Conservation (phyloP, 2,113 vertebrate genomes). For the Lanius ludovicianus region DNA sequence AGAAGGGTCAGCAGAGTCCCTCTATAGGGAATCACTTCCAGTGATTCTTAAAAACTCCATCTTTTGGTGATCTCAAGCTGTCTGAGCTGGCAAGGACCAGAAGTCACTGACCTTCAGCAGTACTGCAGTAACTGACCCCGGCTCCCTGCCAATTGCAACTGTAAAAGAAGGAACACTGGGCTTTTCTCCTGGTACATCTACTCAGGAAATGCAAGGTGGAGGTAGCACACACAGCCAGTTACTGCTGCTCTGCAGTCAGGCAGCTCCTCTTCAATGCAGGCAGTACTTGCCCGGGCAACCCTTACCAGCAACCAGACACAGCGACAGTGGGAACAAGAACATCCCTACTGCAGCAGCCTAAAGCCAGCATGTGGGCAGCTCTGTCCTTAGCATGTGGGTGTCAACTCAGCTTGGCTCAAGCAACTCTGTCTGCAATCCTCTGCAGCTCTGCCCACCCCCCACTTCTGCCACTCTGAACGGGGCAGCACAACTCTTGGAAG, state of each 20-base stretch:
- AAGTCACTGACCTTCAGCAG: not conserved
- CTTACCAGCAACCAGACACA: not conserved
- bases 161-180: not conserved
- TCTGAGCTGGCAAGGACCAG: not conserved
- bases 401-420: not conserved
- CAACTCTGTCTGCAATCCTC: not conserved
- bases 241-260: not conserved
- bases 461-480: not conserved
- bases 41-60: not conserved
- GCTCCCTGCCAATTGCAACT: not conserved
- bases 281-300: not conserved
- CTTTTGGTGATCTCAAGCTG: not conserved
- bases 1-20: not conserved
- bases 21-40: not conserved
- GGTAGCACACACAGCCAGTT: not conserved
- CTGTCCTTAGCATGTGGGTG: not conserved
- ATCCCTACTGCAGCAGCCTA: not conserved
- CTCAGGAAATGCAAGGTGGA: not conserved
- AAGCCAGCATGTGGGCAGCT: not conserved
- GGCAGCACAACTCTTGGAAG: not conserved
- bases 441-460: not conserved
- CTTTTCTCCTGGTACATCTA: not conserved
- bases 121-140: not conserved
- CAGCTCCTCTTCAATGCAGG: not conserved
- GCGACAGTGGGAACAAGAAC: not conserved